Evolutionary conservation across 1,140 invertebrate species (phyloP).

Genomic region (Zaprionus inermis): DNA sequence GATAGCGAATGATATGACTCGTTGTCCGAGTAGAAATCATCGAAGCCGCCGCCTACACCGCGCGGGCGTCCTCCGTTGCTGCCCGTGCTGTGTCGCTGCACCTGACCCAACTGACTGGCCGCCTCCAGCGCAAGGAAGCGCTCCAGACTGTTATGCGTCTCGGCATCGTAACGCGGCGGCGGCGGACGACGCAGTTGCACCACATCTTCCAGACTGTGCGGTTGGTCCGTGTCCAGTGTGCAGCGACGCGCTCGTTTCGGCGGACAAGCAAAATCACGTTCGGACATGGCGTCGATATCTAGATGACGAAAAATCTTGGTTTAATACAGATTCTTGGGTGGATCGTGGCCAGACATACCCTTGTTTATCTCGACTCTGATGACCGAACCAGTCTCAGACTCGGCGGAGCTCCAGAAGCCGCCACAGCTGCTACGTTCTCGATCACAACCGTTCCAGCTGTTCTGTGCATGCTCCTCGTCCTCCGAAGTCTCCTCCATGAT

Average conservation of each 20-base stretch:
- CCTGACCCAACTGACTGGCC: slow-evolving; percentile 31
- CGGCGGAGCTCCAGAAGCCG: slow-evolving; percentile 86
- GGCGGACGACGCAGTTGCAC: slow-evolving; percentile 63
- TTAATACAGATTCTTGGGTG: not conserved
- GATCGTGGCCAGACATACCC: slow-evolving; percentile 73
- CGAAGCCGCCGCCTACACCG: slow-evolving; percentile 68
- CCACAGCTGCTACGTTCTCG: slow-evolving; percentile 47
- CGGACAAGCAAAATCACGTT: slow-evolving; percentile 91
- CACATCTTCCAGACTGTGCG: slow-evolving; percentile 57
- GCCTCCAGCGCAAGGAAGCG: slow-evolving; percentile 64
- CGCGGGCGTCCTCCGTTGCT: slow-evolving; percentile 58
- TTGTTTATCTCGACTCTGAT: slow-evolving; percentile 84
- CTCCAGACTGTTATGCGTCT: slow-evolving; percentile 65
- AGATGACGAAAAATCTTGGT: slow-evolving; percentile 22
- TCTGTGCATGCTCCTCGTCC: slow-evolving; percentile 86
- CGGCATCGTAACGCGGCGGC: slow-evolving; percentile 48
- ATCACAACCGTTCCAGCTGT: slow-evolving; percentile 64
- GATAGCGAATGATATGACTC: slow-evolving; percentile 86
- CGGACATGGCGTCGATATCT: slow-evolving; percentile 88
- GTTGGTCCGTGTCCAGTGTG: slow-evolving; percentile 45
- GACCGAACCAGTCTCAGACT: slow-evolving; percentile 87
- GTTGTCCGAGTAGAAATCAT: slow-evolving; percentile 85
- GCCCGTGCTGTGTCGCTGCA: slow-evolving; percentile 61
- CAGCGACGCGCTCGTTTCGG: slow-evolving; percentile 89
- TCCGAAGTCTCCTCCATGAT: slow-evolving; percentile 90